Evolutionary conservation across 2,113 vertebrate species (phyloP).

Genomic region (Panthera uncia): DNA sequence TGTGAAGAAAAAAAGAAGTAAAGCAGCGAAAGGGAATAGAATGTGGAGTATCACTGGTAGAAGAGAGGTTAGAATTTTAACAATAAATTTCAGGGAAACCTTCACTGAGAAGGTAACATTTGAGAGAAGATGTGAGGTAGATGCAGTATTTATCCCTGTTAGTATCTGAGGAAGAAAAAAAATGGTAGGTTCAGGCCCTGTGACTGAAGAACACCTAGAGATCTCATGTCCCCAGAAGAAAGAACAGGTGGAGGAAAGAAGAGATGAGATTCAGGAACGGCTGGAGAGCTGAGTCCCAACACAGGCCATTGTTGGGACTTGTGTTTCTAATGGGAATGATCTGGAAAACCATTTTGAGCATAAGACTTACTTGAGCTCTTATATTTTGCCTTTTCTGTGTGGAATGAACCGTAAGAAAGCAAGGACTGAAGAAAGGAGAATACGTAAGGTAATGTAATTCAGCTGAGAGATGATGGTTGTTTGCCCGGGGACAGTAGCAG

Average conservation of each 20-base stretch:
- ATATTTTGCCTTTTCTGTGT: background rate
- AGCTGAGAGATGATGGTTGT: background rate
- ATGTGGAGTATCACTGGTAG: background rate
- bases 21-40: background rate
- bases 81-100: background rate
- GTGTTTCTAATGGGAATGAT: background rate
- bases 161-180: fast-evolving
- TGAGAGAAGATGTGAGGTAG: background rate
- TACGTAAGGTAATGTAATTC: background rate
- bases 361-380: background rate
- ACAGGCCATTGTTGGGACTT: background rate
- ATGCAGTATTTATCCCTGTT: fast-evolving
- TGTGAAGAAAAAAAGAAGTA: background rate
- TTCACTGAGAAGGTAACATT: background rate
- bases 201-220: background rate
- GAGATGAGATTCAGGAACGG: background rate
- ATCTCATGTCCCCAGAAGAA: background rate
- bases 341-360: background rate
- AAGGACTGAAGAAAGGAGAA: background rate
- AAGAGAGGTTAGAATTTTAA: background rate
- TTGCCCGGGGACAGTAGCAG: too few relatives aligned
- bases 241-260: background rate
- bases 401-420: background rate
- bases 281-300: fast-evolving
- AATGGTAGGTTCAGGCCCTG: background rate